Percentiles rank a stretch among this genome's conserved stretches.
These are phyloP conservation scores for Tuberolachnus salignus DNA, from an alignment of 2,888 invertebrate species.

Conservation along the genomic window DNA sequence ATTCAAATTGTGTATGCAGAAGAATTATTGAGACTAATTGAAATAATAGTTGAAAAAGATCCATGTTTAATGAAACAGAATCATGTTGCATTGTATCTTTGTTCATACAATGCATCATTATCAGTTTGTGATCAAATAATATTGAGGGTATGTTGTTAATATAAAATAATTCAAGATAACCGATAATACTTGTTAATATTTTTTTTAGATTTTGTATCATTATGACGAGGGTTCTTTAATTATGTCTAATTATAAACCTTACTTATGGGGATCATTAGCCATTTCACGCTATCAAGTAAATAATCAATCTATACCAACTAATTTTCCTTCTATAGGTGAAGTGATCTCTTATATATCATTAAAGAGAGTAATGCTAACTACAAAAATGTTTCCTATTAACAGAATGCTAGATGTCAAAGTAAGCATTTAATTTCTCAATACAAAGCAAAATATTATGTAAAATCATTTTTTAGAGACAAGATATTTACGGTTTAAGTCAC, in stretches of 20 bases:
- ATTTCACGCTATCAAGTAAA: constrained; percentile 75
- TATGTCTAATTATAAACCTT: constrained; percentile 75
- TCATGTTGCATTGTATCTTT: constrained; percentile 78
- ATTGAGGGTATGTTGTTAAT: constrained; percentile 62
- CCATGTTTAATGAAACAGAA: constrained; percentile 70
- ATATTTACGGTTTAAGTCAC: neutral
- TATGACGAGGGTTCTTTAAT: constrained; percentile 74
- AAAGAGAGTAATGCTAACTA: constrained; percentile 52
- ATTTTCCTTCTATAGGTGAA: constrained; percentile 57
- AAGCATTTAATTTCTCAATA: neutral
- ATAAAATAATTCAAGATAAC: neutral
- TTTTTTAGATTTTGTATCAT: constrained; percentile 68
- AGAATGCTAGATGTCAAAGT: constrained; percentile 58
- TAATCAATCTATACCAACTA: constrained; percentile 58
- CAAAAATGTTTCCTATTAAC: constrained; percentile 58
- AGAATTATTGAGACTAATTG: constrained; percentile 71
- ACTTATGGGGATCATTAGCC: constrained; percentile 83
- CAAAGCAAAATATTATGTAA: neutral
- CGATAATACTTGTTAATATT: constrained; percentile 61
- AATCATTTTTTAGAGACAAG: constrained; percentile 26
- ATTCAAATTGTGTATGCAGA: constrained; percentile 64
- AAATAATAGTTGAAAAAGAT: constrained; percentile 70
- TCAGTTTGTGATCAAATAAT: constrained; percentile 74
- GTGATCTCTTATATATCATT: constrained; percentile 49
- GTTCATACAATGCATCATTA: constrained; percentile 78